A percentile compares a stretch with the other conserved stretches of the same genome.
phyloP scores from a whole-genome alignment of 2,888 invertebrate genomes.

The Yponomeuta cagnagella region DNA sequence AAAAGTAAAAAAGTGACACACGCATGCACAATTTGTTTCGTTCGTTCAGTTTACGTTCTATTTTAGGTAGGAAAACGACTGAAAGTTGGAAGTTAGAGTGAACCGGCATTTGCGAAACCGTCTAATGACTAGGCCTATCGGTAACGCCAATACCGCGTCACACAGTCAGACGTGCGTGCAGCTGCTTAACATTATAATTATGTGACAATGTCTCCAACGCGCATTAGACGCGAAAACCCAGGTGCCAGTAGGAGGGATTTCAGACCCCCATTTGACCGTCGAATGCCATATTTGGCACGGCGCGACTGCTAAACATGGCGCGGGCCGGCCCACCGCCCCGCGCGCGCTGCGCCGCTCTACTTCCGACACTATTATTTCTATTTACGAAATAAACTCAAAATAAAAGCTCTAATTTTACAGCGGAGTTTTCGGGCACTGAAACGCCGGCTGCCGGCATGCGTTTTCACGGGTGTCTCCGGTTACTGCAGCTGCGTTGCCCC shows the following conservation, averaged over 20 bases:
- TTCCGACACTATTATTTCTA: slow-evolving; percentile 75
- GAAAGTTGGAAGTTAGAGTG: background rate
- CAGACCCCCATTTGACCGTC: slow-evolving; percentile 86
- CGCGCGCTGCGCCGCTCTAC: slow-evolving; percentile 49
- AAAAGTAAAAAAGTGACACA: background rate
- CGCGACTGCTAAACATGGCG: slow-evolving; percentile 87
- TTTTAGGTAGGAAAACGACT: background rate
- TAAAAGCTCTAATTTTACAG: slow-evolving; percentile 72
- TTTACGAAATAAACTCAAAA: slow-evolving; percentile 75
- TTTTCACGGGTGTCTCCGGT: slow-evolving; percentile 74
- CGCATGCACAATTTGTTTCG: background rate
- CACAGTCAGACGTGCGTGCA: background rate
- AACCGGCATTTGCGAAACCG: background rate
- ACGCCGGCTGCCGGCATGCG: slow-evolving; percentile 62
- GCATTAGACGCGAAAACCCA: slow-evolving; percentile 73
- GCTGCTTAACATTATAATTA: slow-evolving; percentile 32
- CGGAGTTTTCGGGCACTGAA: slow-evolving; percentile 68
- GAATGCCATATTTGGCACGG: slow-evolving; percentile 88
- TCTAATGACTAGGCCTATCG: slow-evolving; percentile 3
- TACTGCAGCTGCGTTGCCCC: slow-evolving; percentile 48
- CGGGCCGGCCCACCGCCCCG: slow-evolving; percentile 79
- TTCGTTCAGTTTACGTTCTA: background rate
- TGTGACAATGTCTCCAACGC: slow-evolving; percentile 68
- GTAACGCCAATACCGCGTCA: background rate
- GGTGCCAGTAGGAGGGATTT: slow-evolving; percentile 82